Evolutionary conservation across 2,888 invertebrate species (phyloP), one percentile per base, ranked within the genome.

Genomic region (Mantis religiosa): DNA sequence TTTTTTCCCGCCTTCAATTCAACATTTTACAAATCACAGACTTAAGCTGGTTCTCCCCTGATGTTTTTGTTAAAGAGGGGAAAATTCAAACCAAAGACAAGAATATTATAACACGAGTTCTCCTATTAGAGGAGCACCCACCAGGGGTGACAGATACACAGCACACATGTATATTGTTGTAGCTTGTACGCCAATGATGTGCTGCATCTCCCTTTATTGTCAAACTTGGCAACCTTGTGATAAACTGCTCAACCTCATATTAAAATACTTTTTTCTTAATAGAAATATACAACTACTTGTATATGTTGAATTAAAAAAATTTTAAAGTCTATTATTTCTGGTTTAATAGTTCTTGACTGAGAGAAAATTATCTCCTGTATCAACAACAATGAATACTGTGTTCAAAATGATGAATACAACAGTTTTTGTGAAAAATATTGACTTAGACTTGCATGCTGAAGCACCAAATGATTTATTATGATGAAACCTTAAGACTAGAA

Each of bases 21-120:
- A 88, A 90, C 90, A 90, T 89, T 90, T 89, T 90, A 89, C 89
- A 90, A 89, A 90, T 90, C 90, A 90, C 90, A 90, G 90, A 88
- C 88, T 87, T 88, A 90, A 90, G 89, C 88, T 89, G 88, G 81
- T 89, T 82, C 85, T 87, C 85, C 87, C 81, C 28, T 82, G 84
- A 30, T 82, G 9, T 84, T 86, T 28, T 54, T 41, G 86, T 30
- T 81, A 71, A 71, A 6, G 3, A 12, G 15, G 87, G 87, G 87
- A 87, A 87, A 87, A 87, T 87, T 82, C 87, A 87, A 87, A 87
- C 87, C 82, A 87, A 87, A 87, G 87, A 87, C 82, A 87, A 86
- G 82, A 87, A 87, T 34, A 87, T 87, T 87, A 87, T 82, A 87
- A 82, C 25, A 20, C 27, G 87, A 82, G 87, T 82, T 87, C 82